Evolutionary conservation across 2,888 invertebrate species (phyloP).

Genomic region (Ptychoptera albimana): DNA sequence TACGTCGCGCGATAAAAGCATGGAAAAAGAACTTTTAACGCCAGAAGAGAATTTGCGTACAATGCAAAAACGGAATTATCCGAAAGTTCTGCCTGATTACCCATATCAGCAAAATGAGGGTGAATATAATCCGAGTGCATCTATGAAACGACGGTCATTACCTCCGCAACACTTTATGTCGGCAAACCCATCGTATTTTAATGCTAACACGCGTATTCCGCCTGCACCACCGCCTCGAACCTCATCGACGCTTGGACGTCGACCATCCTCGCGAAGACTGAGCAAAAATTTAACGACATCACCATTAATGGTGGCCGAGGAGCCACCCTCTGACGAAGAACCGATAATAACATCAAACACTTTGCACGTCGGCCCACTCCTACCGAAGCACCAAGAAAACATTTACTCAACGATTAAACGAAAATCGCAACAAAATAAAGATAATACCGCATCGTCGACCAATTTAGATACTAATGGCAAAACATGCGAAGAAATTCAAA

Average conservation of each 20-base stretch:
- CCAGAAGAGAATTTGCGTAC: conserved; percentile 55
- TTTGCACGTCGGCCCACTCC: conserved; percentile 37
- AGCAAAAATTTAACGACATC: conserved; percentile 30
- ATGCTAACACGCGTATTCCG: conserved; percentile 33
- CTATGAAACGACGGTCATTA: conserved; percentile 44
- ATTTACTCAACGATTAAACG: conserved; percentile 12
- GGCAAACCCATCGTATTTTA: conserved; percentile 8
- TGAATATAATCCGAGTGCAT: conserved; percentile 4
- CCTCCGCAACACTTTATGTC: conserved; percentile 34
- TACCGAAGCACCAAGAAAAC: conserved; percentile 26
- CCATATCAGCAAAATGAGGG: conserved; percentile 19
- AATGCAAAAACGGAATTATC: conserved; percentile 63
- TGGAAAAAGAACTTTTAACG: conserved; percentile 31
- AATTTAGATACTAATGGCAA: too few relatives aligned
- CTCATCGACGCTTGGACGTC: conserved; percentile 46
- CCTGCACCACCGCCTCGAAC: conserved; percentile 63
- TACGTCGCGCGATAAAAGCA: conserved; percentile 47
- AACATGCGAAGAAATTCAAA: not conserved
- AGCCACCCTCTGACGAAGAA: conserved; percentile 32
- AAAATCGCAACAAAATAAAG: conserved; percentile 9
- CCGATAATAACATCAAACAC: conserved; percentile 36
- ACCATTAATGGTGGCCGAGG: conserved; percentile 33
- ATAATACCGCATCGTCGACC: not conserved
- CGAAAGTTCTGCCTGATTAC: conserved; percentile 72
- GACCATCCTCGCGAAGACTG: conserved; percentile 21